Base-by-base conservation (phyloP, 2,797 vertebrate species). In the Sorex maritimensis region DNA sequence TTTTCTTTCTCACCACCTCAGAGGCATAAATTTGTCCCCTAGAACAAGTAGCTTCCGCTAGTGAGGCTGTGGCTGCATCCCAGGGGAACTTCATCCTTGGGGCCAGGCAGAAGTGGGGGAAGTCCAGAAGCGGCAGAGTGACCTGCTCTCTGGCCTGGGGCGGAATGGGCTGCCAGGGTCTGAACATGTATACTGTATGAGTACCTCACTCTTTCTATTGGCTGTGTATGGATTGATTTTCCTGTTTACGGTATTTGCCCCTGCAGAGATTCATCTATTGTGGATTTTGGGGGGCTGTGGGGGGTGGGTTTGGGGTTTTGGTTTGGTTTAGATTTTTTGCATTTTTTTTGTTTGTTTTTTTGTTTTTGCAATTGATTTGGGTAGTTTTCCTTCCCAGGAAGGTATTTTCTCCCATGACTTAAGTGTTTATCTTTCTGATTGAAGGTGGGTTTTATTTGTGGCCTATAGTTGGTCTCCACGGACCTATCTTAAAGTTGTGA, bases 211-310 rank as follows among this genome's bases (percentile, higher is more conserved):
- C 93, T 68, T 81, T 80, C 83, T 90, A 55, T 73, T 90, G n/a
- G 92, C 95, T 96, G 68, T 97, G 92, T 97, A 96, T 97, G 96
- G 97, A 97, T 98, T 97, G 92, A 97, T 93, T 94, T 95, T 92
- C 90, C 82, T 95, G 41, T 97, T 97, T 90, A 93, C 96, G 94
- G 90, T 94, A 93, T 98, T 97, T 97, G 96, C 94, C 96, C 80
- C 85, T 93, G 46, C 72, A 73, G 94, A 97, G 92, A 95, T 97
- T 92, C 98, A 97, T 98, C 98, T 97, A 97, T 7, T 98, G 98
- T 55, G 52, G 52, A 97, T 7, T 98, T 98, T 55, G 52, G 52
- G 52, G 17, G 13, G 14, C 1, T 55, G 13, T n/a, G 41, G 5
- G 41, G 41, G 41, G 41, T 5, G 7, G 41, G 41, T 44, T 44